Base-by-base conservation (phyloP, 2,888 invertebrate genomes). In the Mactromeris polynyma region DNA sequence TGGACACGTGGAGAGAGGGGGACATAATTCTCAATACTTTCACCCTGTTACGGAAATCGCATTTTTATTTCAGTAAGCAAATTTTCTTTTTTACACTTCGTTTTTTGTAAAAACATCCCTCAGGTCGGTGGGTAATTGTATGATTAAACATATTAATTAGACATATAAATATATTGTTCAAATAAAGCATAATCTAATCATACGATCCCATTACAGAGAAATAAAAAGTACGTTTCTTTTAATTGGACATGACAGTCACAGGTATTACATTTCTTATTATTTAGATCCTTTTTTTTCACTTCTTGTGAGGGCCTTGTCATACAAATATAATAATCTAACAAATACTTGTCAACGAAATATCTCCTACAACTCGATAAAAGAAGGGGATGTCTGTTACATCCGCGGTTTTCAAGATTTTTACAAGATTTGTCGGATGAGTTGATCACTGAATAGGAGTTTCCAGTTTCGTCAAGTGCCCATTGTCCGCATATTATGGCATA, bases 241-340 rank as follows among this genome's bases (percentile, higher is more conserved):
- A 82, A 82, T 82, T 64, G 40, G 38, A 64, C 40, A 9, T 64
- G 82, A 82, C 82, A 82, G 33, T 14, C 11, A 64, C n/a, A 82
- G 64, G 82, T 82, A 82, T 82, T 64, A 40, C 4, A 64, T 82
- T 82, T 64, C 82, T 36, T 64, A 64, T 54, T 58, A 82, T 26
- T 64, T 38, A 64, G 33, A 82, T 64, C 9, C n/a, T 64, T 82
- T 26, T n/a, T 26, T 64, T n/a, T 40, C 38, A 64, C 82, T n/a
- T 82, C 82, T 82, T 82, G 82, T 82, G 82, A 58, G 82, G 73
- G 82, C 82, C 40, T 21, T 40, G 82, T 82, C 64, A 40, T 19
- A 51, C 40, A 64, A 64, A 64, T 11, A 40, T 38, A 38, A 64
- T 81, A 31, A 51, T 51, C 31, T 80, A n/a, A 80, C 80, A 80